Evolutionary conservation across 2,113 vertebrate species (phyloP).

Genomic region (Phaethon lepturus): DNA sequence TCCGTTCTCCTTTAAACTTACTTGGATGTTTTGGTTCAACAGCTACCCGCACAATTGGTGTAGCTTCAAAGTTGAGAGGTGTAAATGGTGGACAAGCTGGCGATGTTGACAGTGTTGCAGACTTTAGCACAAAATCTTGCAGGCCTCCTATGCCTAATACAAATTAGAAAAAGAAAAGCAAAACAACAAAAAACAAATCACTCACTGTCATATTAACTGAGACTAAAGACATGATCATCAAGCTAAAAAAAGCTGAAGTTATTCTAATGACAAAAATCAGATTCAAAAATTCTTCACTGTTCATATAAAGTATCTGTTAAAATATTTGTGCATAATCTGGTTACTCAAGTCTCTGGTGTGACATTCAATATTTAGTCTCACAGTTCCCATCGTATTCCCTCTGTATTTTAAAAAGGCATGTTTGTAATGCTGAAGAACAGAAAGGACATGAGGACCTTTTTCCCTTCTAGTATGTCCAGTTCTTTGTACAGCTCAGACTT

Average conservation of each 20-base stretch:
- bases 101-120: slow-evolving; percentile 88
- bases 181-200: not conserved
- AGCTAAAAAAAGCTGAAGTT: not conserved
- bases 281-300: not conserved
- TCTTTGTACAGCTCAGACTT: not conserved
- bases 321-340: not conserved
- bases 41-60: slow-evolving; percentile 93
- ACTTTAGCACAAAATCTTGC: slow-evolving; percentile 92
- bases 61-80: slow-evolving; percentile 92
- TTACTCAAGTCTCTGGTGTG: not conserved
- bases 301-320: not conserved
- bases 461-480: not conserved
- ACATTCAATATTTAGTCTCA: not conserved
- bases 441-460: not conserved
- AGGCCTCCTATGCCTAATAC: slow-evolving; percentile 90
- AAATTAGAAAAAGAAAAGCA: not conserved
- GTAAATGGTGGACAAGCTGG: slow-evolving; percentile 90
- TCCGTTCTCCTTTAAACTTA: slow-evolving; percentile 69
- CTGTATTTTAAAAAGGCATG: not conserved
- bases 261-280: not conserved
- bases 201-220: not conserved
- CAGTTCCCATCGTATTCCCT: not conserved
- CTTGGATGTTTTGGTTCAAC: slow-evolving; percentile 94
- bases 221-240: not conserved
- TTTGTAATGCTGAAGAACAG: not conserved